Conservation (phyloP, 2,113 vertebrate species). For the Cynopterus brachyotis region DNA sequence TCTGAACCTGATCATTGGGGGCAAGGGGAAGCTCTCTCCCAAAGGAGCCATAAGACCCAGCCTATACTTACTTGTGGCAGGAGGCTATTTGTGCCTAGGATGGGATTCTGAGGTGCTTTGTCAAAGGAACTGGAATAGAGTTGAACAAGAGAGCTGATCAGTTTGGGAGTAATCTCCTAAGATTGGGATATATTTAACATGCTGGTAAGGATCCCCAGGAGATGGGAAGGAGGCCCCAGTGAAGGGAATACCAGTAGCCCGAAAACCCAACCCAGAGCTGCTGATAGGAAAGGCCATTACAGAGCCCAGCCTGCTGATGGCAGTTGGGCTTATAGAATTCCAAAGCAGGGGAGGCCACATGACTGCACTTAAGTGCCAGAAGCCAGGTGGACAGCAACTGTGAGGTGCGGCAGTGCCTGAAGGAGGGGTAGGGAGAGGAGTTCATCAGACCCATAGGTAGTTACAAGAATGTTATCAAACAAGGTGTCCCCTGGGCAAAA, state of each 20-base stretch:
- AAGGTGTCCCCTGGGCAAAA: background rate
- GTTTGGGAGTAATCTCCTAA: background rate
- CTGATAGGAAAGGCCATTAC: background rate
- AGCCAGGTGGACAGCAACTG: background rate
- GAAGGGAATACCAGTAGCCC: background rate
- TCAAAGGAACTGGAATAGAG: background rate
- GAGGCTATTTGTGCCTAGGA: background rate
- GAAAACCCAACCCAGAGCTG: background rate
- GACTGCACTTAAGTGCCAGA: accelerated
- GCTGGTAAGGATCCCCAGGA: background rate
- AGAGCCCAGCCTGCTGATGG: accelerated
- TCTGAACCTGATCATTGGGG: background rate
- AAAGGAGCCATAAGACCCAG: background rate
- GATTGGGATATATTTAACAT: background rate
- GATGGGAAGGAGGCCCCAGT: background rate
- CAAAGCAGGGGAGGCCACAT: accelerated
- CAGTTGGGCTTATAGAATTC: background rate
- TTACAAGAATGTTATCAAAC: background rate
- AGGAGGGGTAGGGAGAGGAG: accelerated
- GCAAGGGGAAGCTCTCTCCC: background rate
- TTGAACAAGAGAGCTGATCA: background rate
- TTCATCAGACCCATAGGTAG: accelerated
- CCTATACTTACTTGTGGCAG: background rate
- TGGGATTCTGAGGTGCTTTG: background rate
- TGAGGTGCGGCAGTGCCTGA: background rate